phyloP scores from a whole-genome alignment of 2,888 invertebrate genomes.

The Drosophila atripex region DNA sequence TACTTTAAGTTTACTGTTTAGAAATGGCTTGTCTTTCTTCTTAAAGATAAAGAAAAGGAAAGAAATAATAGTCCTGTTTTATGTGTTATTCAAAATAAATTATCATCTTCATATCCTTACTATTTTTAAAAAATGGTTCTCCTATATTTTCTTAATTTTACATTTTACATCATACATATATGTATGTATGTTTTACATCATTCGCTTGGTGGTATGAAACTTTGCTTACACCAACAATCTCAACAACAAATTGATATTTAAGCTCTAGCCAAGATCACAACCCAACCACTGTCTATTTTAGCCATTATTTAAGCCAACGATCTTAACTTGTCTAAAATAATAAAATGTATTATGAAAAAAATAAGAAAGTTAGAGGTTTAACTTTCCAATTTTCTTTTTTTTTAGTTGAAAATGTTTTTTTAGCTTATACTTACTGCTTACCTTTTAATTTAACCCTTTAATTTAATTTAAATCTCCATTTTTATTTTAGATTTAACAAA shows the following conservation, averaged over 20 bases:
- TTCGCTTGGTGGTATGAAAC: slow-evolving; percentile 7
- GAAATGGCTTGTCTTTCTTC: neutral
- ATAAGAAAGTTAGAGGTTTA: neutral
- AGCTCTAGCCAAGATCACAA: slow-evolving; percentile 6
- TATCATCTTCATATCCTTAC: too few species aligned
- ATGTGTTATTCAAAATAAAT: neutral
- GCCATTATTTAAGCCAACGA: neutral
- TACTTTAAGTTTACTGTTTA: neutral
- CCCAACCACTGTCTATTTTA: neutral
- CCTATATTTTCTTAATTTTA: too few species aligned
- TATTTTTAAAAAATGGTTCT: too few species aligned
- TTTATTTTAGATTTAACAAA: slow-evolving; percentile 5
- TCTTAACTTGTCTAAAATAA: neutral
- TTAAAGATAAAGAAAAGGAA: neutral
- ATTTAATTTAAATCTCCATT: neutral
- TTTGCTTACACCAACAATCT: neutral
- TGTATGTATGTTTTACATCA: neutral
- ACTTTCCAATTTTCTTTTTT: neutral
- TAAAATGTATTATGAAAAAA: neutral
- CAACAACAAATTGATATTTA: neutral
- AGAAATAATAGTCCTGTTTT: too few species aligned
- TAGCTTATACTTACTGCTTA: neutral
- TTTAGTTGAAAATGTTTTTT: neutral
- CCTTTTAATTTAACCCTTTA: too few species aligned
- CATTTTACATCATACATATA: neutral